Percentiles rank a stretch among this genome's conserved stretches.
Conservation (phyloP, 2,797 vertebrate genomes). For the Mus minutoides region DNA sequence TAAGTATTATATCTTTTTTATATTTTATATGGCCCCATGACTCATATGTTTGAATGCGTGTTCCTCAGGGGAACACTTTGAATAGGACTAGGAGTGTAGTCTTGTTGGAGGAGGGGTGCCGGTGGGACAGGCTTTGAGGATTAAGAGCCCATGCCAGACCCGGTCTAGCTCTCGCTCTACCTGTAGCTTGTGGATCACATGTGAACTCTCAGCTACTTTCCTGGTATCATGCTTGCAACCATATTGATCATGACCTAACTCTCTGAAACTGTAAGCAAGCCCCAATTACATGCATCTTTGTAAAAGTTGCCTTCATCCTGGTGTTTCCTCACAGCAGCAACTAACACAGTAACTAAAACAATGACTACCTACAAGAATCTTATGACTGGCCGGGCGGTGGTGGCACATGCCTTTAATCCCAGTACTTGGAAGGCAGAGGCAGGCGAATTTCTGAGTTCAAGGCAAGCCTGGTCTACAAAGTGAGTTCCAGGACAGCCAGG, state of each 20-base stretch:
- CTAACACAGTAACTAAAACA: neutral
- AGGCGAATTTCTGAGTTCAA: too few relatives aligned
- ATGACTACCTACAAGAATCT: neutral
- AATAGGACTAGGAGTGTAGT: neutral
- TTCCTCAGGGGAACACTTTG: neutral
- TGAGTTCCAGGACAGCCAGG: too few relatives aligned
- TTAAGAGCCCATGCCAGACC: neutral
- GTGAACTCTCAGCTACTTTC: neutral
- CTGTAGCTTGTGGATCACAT: neutral
- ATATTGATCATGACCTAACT: neutral
- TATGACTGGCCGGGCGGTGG: too few relatives aligned
- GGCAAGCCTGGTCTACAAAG: too few relatives aligned
- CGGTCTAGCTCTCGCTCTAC: neutral
- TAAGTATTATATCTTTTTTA: conserved; percentile 20
- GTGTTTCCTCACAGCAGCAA: neutral
- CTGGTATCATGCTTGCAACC: neutral
- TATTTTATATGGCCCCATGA: neutral
- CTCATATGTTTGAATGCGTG: neutral
- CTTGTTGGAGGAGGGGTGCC: neutral
- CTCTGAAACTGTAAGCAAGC: neutral
- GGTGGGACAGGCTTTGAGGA: too few relatives aligned
- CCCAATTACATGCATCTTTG: neutral
- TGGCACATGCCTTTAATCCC: too few relatives aligned
- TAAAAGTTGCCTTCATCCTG: neutral
- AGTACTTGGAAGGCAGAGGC: too few relatives aligned